A percentile compares a stretch with the other conserved stretches of the same genome.
phyloP scores from a whole-genome alignment of 2,113 vertebrate genomes.

The Holacanthus passer region DNA sequence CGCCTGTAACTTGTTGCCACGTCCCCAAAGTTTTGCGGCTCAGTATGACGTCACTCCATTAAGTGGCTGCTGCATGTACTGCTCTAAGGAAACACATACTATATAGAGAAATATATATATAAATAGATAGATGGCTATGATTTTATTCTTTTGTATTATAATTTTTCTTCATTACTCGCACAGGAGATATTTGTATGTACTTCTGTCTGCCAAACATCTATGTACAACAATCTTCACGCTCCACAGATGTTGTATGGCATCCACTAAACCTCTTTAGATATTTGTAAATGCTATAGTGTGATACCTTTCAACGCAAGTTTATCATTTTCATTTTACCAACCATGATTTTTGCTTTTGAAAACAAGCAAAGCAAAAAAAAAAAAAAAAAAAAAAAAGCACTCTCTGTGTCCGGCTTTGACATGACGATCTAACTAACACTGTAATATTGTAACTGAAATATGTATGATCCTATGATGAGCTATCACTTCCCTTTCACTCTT shows the following conservation, averaged over 20 bases:
- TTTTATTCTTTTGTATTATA: conserved; percentile 85
- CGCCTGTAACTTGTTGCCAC: conserved; percentile 82
- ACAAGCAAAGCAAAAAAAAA: conserved; percentile 68
- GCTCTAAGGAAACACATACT: conserved; percentile 86
- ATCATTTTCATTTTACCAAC: conserved; percentile 64
- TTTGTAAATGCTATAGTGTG: conserved; percentile 88
- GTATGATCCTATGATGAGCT: conserved; percentile 85
- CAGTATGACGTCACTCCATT: conserved; percentile 84
- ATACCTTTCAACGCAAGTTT: conserved; percentile 81
- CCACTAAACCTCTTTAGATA: conserved; percentile 83
- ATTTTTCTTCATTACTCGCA: conserved; percentile 83
- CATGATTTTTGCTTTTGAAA: conserved; percentile 76
- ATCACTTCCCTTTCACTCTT: conserved; percentile 80
- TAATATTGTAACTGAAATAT: conserved; percentile 87
- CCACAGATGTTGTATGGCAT: conserved; percentile 81
- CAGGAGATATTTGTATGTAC: conserved; percentile 84
- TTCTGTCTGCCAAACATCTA: conserved; percentile 82
- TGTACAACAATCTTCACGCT: conserved; percentile 77
- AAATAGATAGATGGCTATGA: conserved; percentile 87
- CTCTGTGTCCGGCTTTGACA: conserved; percentile 84
- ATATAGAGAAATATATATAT: conserved; percentile 88
- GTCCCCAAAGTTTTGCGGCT: conserved; percentile 78
- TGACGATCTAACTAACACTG: conserved; percentile 86
- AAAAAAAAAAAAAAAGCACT: conserved; percentile 55
- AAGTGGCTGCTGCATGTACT: conserved; percentile 88